Evolutionary conservation across 2,113 vertebrate species (phyloP), one percentile per base, ranked within the genome.

Genomic region (Microtus pennsylvanicus): DNA sequence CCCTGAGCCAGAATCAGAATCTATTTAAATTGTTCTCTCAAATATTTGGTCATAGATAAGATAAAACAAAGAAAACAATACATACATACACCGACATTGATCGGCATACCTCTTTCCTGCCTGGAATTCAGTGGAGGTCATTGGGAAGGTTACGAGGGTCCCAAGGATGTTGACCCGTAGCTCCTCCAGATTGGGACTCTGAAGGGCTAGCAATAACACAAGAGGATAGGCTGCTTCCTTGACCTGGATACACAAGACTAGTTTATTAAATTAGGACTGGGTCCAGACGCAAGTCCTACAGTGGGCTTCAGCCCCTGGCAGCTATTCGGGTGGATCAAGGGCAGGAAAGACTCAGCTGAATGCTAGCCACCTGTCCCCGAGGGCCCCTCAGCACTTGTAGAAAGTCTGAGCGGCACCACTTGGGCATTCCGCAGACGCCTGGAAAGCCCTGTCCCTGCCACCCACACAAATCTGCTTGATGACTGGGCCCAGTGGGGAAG

Each of bases 401-500:
- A 26, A 5, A 9, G 76, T 21, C 81, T 42, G 1, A 0, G 70
- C 30, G 30, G 12, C 0, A 8, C 78, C 33, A 19, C 70, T 58
- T 58, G 55, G 74, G 75, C 63, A 28, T 67, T 87, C 78, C 65
- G 85, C 2, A 16, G 42, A 69, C 61, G 35, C 90, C 63, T 30
- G 12, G 52, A 81, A 69, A 86, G 52, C 4, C 1, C 0, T 30
- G 58, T 65, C 65, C 83, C 70, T 63, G 90, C 74, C 28, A 17
- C 72, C 88, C 70, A 50, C 50, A 85, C 77, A 78, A 87, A 80
- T 92, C 95, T 89, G 76, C n/a, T 93, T 90, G 90, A 63, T 93
- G 92, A 70, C 76, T 87, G 89, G 30, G 63, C 96, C 61, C 96
- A 90, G 96, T 86, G 52, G 95, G 90, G 82, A 95, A 75, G 88